These are phyloP conservation scores for Epinotia bilunana DNA, from an alignment of 2,888 invertebrate species.

Conservation along the genomic window DNA sequence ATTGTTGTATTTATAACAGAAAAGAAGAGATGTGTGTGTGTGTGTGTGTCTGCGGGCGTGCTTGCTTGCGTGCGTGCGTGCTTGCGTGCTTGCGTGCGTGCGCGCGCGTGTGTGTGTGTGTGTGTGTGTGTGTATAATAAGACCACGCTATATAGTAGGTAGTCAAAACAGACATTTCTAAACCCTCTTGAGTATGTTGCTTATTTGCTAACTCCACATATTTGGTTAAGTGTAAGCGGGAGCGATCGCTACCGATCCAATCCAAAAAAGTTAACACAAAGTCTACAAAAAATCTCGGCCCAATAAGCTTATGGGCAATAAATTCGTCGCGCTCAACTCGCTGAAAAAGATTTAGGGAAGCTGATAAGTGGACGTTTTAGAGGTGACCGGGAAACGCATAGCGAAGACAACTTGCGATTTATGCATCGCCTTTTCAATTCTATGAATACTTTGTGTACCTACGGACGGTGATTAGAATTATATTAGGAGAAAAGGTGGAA, in stretches of 20 bases:
- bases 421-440: conserved; percentile 34
- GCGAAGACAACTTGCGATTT: conserved; percentile 45
- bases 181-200: too few relatives aligned
- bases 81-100: too few relatives aligned
- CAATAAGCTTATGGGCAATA: conserved; percentile 58
- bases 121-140: too few relatives aligned
- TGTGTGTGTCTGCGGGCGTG: too few relatives aligned
- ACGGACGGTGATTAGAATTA: neutral
- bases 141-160: too few relatives aligned
- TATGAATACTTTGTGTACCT: neutral
- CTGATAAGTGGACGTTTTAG: conserved; percentile 68
- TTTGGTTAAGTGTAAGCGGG: neutral
- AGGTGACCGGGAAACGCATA: conserved; percentile 52
- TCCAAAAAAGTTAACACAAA: neutral
- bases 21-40: too few relatives aligned
- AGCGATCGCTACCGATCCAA: neutral
- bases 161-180: too few relatives aligned
- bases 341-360: conserved; percentile 71
- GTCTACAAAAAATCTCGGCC: conserved; percentile 27
- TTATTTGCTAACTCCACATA: too few relatives aligned
- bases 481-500: neutral
- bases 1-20: too few relatives aligned
- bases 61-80: too few relatives aligned
- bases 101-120: too few relatives aligned
- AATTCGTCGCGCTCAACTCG: conserved; percentile 66